Conservation (phyloP, 2,888 invertebrate genomes). For the Axea sp. region DNA sequence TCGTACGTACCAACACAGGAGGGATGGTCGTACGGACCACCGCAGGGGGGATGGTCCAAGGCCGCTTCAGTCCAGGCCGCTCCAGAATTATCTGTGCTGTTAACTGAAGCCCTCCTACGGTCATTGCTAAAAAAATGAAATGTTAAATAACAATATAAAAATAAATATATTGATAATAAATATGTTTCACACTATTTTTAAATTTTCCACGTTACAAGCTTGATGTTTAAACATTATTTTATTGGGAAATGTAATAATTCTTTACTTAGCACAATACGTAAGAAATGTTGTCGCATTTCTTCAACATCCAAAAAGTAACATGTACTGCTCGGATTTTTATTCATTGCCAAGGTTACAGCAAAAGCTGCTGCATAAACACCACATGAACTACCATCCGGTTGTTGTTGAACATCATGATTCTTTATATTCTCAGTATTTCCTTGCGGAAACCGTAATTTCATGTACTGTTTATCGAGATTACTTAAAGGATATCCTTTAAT, state of each 20-base stretch:
- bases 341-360: constrained; percentile 41
- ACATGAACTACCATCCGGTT: constrained; percentile 48
- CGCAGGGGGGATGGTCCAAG: too few species aligned
- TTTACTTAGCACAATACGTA: constrained; percentile 22
- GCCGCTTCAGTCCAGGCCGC: too few species aligned
- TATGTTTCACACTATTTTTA: too few species aligned
- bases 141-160: too few species aligned
- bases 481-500: constrained; percentile 15
- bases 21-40: too few species aligned
- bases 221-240: too few species aligned
- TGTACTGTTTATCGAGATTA: constrained; percentile 34
- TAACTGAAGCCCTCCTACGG: too few species aligned
- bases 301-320: constrained; percentile 26
- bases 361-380: constrained; percentile 61
- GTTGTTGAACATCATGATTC: constrained; percentile 12
- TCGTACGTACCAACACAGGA: too few species aligned
- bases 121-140: too few species aligned
- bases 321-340: constrained; percentile 7
- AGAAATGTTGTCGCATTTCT: constrained; percentile 47
- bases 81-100: too few species aligned
- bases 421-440: constrained; percentile 4
- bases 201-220: too few species aligned
- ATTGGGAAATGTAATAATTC: constrained; percentile 35
- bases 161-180: too few species aligned
- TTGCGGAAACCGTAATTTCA: constrained; percentile 43